Evolutionary conservation across 2,888 invertebrate species (phyloP), one percentile per base, ranked within the genome.

Genomic region (Apodemia duryi): DNA sequence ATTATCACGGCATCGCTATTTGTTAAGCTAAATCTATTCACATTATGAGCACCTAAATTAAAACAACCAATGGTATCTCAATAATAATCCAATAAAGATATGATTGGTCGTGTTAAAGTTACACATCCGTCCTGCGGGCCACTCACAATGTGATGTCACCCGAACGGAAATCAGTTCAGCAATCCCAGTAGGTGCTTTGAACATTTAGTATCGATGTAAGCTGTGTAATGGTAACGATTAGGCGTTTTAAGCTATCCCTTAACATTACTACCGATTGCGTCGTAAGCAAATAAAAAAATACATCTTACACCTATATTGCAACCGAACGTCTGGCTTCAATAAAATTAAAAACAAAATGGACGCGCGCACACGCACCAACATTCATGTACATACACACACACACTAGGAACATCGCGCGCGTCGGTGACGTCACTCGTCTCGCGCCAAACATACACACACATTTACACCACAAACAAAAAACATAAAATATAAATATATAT

Each of bases 251-350:
- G 51, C 41, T 65, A 67, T 63, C 41, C 61, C 54, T 62, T 68
- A 66, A 43, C 52, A 41, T 61, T 57, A 57, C 65, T 63, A 65
- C 63, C 63, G 65, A 62, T 61, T 67, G 64, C 68, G 65, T 69
- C 66, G 35, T 63, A 66, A 62, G 65, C 65, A 64, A 67, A 64
- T 65, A 64, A 64, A 64, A 63, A 63, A 65, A 49, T 51, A 64
- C 66, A 65, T 66, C 63, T 60, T 62, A 65, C 65, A 67, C 65
- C 63, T 63, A 72, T 74, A 79, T 78, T 74, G 82, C 81, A 81
- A 83, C 77, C 77, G 72, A 78, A 79, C 81, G 83, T 84, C 78
- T 80, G 78, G 73, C 78, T 82, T 81, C 67, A 87, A 86, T 87
- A 87, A 87, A 73, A 87, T 86, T 77, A 78, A 77, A 76, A 78